Evolutionary conservation across 2,113 vertebrate genomes (phyloP).

Genomic region (Leuciscus idus): DNA sequence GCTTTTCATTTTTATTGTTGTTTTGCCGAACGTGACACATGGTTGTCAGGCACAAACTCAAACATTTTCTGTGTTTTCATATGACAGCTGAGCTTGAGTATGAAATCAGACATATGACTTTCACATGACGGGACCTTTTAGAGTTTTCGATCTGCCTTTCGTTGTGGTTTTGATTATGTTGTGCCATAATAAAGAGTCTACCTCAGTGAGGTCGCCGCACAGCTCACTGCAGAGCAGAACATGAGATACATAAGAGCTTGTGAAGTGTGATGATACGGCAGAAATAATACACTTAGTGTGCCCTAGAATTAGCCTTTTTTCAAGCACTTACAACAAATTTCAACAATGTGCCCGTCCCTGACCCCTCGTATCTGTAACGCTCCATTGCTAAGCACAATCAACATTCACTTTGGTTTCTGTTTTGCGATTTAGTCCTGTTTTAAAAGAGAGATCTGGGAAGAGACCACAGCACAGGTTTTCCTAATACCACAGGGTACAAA

Average conservation of each 20-base stretch:
- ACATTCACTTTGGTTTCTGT: conserved; percentile 43
- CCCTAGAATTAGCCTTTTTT: conserved; percentile 74
- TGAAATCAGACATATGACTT: conserved; percentile 56
- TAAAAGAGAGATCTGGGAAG: neutral
- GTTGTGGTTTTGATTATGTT: conserved; percentile 59
- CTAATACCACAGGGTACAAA: conserved; percentile 1
- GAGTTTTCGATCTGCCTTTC: conserved; percentile 60
- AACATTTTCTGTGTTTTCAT: conserved; percentile 63
- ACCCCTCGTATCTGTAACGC: conserved; percentile 52
- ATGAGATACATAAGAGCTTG: conserved; percentile 70
- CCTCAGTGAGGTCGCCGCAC: conserved; percentile 78
- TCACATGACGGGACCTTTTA: conserved; percentile 55
- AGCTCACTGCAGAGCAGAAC: conserved; percentile 74
- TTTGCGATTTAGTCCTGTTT: neutral
- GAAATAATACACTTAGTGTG: conserved; percentile 70
- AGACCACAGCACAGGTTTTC: conserved; percentile 24
- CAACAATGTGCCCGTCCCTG: conserved; percentile 53
- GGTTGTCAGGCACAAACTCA: conserved; percentile 72
- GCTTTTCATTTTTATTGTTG: conserved; percentile 22
- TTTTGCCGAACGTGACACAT: conserved; percentile 53
- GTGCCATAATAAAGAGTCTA: conserved; percentile 74
- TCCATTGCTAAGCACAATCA: conserved; percentile 78
- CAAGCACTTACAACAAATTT: conserved; percentile 71
- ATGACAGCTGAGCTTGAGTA: conserved; percentile 64
- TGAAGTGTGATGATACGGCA: conserved; percentile 67